phyloP scores from a whole-genome alignment of 2,113 vertebrate species.

The Forbesichthys agassizii region DNA sequence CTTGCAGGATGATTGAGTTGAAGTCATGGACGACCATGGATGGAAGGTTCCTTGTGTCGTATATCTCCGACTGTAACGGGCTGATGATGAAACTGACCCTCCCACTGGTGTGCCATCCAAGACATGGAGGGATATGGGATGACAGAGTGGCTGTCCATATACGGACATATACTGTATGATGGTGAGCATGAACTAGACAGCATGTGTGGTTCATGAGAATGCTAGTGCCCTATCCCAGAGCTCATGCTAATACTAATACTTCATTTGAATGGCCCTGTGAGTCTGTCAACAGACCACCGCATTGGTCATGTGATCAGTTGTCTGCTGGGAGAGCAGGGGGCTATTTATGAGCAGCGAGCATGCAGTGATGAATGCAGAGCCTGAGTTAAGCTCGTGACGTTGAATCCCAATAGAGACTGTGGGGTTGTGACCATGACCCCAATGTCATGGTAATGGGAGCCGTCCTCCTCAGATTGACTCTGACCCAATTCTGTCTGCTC shows the following conservation, averaged over 20 bases:
- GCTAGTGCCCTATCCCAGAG: conserved; percentile 14
- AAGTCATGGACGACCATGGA: no score
- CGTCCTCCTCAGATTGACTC: conserved; percentile 59
- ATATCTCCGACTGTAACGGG: no score
- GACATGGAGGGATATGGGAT: no score
- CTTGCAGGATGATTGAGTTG: no score
- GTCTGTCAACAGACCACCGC: background rate
- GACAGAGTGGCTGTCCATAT: conserved; percentile 15
- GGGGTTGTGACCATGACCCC: conserved; percentile 45
- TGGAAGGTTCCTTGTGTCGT: no score
- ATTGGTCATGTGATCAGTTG: background rate
- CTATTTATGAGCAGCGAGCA: background rate
- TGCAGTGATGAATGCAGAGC: conserved; percentile 1
- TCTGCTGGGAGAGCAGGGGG: conserved; percentile 1
- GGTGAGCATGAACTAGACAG: conserved; percentile 6
- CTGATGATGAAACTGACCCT: no score
- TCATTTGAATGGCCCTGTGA: background rate
- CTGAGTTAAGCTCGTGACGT: conserved; percentile 26
- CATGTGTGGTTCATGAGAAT: conserved; percentile 14
- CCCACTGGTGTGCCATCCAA: no score
- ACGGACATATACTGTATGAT: conserved; percentile 21
- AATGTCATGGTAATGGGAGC: conserved; percentile 56
- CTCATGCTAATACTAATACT: conserved; percentile 19
- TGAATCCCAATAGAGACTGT: conserved; percentile 32
- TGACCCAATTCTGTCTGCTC: conserved; percentile 67